Conservation (phyloP, 2,888 invertebrate species). For the Eueremaeus valkanovi region DNA sequence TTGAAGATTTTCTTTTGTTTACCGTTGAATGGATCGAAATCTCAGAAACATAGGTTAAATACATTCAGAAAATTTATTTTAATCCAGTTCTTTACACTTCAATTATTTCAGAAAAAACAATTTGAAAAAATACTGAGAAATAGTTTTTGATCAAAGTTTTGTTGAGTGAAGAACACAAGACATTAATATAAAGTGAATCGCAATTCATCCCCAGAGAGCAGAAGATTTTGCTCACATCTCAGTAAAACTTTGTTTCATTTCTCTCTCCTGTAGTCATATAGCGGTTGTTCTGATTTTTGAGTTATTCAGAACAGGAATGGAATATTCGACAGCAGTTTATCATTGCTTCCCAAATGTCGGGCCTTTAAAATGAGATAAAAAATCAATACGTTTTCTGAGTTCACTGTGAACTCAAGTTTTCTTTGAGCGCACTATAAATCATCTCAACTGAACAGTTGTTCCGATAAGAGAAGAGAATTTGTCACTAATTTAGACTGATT, state of each 20-base stretch:
- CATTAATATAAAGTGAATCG: conserved; percentile 23
- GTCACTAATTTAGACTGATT: neutral
- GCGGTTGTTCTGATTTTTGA: neutral
- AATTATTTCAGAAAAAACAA: conserved; percentile 16
- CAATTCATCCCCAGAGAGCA: conserved; percentile 18
- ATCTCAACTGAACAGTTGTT: neutral
- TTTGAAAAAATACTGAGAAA: conserved; percentile 9
- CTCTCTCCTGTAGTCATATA: neutral
- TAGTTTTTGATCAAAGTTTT: neutral
- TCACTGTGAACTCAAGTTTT: neutral
- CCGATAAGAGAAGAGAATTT: neutral
- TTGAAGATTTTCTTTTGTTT: neutral
- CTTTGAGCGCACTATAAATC: conserved; percentile 14
- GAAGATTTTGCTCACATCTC: neutral
- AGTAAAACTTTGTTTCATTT: neutral
- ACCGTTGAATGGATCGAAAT: neutral
- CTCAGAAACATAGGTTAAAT: neutral
- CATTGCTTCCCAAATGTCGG: neutral
- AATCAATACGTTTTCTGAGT: conserved; percentile 14
- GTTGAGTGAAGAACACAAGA: neutral
- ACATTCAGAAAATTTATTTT: neutral
- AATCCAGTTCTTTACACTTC: conserved; percentile 3
- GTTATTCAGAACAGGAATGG: neutral
- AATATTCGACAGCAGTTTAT: conserved; percentile 19
- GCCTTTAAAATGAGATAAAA: neutral